Percentiles rank a stretch among this genome's conserved stretches.
Conservation (phyloP, 2,888 invertebrate species). For the Ormyrus rosae region DNA sequence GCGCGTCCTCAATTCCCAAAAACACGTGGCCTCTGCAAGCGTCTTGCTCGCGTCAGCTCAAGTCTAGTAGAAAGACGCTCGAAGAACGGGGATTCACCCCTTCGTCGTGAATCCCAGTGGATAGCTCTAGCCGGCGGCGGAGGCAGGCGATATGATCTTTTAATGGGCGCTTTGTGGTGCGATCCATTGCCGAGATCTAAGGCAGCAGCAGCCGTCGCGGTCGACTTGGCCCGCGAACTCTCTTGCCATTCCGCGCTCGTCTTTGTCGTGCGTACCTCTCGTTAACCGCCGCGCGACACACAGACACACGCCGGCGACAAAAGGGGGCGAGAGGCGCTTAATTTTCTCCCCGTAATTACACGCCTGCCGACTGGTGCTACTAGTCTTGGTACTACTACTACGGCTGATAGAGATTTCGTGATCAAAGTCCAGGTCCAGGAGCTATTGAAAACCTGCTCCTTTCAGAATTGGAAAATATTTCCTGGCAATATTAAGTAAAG, state of each 20-base stretch:
- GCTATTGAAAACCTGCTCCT: not conserved
- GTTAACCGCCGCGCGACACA: constrained; percentile 58
- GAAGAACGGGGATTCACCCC: not conserved
- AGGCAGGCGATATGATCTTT: constrained; percentile 74
- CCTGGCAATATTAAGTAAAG: too few species aligned
- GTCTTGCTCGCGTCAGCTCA: not conserved
- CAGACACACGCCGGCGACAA: constrained; percentile 57
- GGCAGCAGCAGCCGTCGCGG: constrained; percentile 62
- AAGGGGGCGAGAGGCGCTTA: constrained; percentile 71
- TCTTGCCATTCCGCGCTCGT: constrained; percentile 58
- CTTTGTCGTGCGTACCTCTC: constrained; percentile 61
- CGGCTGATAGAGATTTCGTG: not conserved
- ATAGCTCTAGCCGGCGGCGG: constrained; percentile 37
- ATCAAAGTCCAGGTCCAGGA: not conserved
- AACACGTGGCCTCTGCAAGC: not conserved
- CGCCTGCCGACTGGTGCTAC: constrained; percentile 60
- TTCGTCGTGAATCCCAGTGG: not conserved
- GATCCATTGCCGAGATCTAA: constrained; percentile 73
- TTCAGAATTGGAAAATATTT: too few species aligned
- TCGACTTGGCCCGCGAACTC: constrained; percentile 53
- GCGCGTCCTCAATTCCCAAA: not conserved
- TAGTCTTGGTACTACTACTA: not conserved
- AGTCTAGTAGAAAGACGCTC: too few species aligned
- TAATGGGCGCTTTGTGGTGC: constrained; percentile 75
- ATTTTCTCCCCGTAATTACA: constrained; percentile 77